Evolutionary conservation across 2,797 vertebrate genomes (phyloP).

Genomic region (Sphaeramia orbicularis): DNA sequence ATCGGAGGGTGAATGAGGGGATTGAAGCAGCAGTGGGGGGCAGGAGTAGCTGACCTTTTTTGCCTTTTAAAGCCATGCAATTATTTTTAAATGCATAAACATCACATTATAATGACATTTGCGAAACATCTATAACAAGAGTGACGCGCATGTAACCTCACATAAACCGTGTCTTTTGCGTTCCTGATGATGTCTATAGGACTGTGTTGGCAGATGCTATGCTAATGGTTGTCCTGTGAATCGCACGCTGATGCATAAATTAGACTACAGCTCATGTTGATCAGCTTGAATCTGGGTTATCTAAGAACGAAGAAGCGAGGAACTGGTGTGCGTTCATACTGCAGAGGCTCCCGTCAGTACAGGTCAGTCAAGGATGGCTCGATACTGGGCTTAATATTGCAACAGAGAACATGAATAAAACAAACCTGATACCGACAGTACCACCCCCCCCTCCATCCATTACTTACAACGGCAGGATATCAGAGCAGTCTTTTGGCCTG

Average conservation of each 20-base stretch:
- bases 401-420: constrained; percentile 80
- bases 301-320: constrained; percentile 27
- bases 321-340: constrained; percentile 44
- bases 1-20: constrained; percentile 8
- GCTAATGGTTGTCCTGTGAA: constrained; percentile 60
- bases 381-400: constrained; percentile 80
- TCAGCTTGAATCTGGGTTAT: constrained; percentile 45
- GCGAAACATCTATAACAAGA: constrained; percentile 5
- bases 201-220: constrained; percentile 56
- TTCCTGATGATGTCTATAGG: constrained; percentile 22
- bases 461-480: constrained; percentile 66
- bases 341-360: constrained; percentile 57
- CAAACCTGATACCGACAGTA: constrained; percentile 72
- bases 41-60: constrained; percentile 19
- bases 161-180: constrained; percentile 10
- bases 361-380: constrained; percentile 80
- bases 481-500: constrained; percentile 38
- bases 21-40: neutral
- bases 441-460: constrained; percentile 66
- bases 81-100: constrained; percentile 20
- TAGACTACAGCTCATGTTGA: constrained; percentile 45
- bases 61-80: constrained; percentile 18
- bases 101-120: constrained; percentile 7
- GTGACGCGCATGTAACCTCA: constrained; percentile 13
- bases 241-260: constrained; percentile 60